These are phyloP conservation scores for Oscheius sp. DNA, from an alignment of 2,888 invertebrate species.

Conservation along the genomic window DNA sequence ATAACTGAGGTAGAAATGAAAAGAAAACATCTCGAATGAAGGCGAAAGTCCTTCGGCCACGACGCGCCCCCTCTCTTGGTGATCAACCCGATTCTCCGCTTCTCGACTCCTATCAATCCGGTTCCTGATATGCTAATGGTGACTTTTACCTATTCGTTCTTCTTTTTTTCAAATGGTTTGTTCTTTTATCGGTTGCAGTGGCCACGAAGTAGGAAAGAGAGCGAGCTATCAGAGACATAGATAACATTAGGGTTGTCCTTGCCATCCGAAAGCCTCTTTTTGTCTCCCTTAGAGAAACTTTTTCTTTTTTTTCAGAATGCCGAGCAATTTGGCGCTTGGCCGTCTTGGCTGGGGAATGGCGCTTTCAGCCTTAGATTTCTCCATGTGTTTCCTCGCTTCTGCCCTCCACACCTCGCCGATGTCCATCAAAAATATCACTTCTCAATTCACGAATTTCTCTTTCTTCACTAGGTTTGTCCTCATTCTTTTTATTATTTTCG, in stretches of 20 bases:
- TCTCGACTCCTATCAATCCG: constrained; percentile 1
- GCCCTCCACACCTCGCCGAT: constrained; percentile 53
- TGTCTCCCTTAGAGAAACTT: not conserved
- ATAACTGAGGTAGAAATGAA: not conserved
- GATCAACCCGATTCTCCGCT: not conserved
- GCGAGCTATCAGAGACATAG: not conserved
- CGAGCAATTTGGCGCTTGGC: not conserved
- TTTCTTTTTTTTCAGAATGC: not conserved
- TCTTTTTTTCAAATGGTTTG: not conserved
- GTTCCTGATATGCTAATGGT: constrained; percentile 12
- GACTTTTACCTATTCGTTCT: not conserved
- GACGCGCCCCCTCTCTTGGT: constrained; percentile 8
- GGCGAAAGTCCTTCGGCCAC: constrained; percentile 9
- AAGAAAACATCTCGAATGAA: constrained; percentile 21
- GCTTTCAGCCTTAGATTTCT: constrained; percentile 40
- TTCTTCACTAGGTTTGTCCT: constrained; percentile 47
- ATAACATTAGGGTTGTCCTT: not conserved
- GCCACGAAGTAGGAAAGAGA: not conserved
- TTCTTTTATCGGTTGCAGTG: not conserved
- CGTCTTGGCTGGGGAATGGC: constrained; percentile 43
- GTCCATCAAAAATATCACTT: constrained; percentile 47
- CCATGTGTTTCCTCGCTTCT: constrained; percentile 42
- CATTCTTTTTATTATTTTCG: not conserved
- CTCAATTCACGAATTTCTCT: constrained; percentile 55
- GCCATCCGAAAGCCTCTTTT: not conserved